phyloP scores from a whole-genome alignment of 2,113 vertebrate genomes.

The Chaetodon trifascialis region DNA sequence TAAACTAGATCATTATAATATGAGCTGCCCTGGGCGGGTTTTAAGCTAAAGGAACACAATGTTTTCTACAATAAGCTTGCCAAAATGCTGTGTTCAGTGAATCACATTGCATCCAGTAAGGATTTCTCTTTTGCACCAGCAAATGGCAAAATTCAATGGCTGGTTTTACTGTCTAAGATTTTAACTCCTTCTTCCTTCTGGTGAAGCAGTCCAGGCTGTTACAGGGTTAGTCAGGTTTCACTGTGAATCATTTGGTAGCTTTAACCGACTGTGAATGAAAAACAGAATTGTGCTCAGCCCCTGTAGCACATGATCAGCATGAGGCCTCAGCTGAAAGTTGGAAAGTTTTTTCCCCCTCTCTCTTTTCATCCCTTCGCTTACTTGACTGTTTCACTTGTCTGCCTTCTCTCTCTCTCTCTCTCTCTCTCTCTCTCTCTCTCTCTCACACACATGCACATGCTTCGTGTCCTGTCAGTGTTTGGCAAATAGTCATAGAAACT shows the following conservation, averaged over 20 bases:
- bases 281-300: constrained; percentile 32
- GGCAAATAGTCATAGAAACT: too few species aligned
- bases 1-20: not conserved
- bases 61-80: not conserved
- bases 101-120: not conserved
- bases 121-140: not conserved
- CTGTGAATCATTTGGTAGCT: constrained; percentile 21
- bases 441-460: too few species aligned
- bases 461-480: too few species aligned
- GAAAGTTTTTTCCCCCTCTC: not conserved
- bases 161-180: constrained; percentile 37
- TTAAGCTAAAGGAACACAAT: not conserved
- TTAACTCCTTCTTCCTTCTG: not conserved
- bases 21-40: not conserved
- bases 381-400: not conserved
- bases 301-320: constrained; percentile 76
- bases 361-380: not conserved
- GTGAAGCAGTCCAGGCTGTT: not conserved
- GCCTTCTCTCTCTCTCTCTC: not conserved
- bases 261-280: constrained; percentile 38
- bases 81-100: not conserved
- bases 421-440: not conserved
- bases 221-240: not conserved
- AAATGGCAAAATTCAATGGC: not conserved
- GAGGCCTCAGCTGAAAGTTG: constrained; percentile 45